Evolutionary conservation across 2,888 invertebrate species (phyloP).

Genomic region (Crossocerus cetratus): DNA sequence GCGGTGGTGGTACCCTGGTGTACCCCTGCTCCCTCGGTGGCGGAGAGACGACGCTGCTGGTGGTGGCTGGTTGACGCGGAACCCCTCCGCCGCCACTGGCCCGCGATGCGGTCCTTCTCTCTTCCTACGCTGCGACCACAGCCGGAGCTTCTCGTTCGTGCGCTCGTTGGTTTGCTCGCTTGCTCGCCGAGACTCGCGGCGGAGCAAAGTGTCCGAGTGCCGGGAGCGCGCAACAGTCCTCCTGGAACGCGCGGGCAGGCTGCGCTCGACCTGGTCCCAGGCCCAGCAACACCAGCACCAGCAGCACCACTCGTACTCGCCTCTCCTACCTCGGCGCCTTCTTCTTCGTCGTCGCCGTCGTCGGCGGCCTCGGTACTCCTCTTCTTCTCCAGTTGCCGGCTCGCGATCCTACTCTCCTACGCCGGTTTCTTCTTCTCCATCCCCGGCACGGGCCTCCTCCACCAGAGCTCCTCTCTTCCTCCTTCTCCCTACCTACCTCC

Average conservation of each 20-base stretch:
- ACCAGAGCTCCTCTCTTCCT: conserved; percentile 21
- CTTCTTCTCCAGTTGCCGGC: conserved; percentile 13
- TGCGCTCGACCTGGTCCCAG: conserved; percentile 53
- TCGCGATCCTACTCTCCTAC: background rate
- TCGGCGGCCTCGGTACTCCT: background rate
- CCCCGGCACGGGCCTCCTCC: conserved; percentile 18
- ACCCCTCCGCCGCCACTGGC: background rate
- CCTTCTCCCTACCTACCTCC: conserved; percentile 13
- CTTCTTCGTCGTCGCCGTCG: conserved; percentile 11
- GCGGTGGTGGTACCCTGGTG: conserved; percentile 2
- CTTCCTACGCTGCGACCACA: conserved; percentile 3
- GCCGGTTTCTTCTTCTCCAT: conserved; percentile 23
- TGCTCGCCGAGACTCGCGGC: conserved; percentile 26
- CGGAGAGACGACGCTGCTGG: conserved; percentile 26
- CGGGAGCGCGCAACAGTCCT: conserved; percentile 63
- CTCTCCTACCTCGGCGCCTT: conserved; percentile 13
- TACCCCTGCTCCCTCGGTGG: conserved; percentile 22
- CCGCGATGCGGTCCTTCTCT: background rate
- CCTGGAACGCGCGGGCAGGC: conserved; percentile 64
- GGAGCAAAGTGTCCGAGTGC: conserved; percentile 37
- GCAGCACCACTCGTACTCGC: conserved; percentile 4
- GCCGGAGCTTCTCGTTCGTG: conserved; percentile 10
- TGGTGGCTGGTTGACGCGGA: conserved; percentile 21
- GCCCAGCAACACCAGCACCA: conserved; percentile 28
- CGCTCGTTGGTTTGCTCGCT: conserved; percentile 10